Conservation (phyloP, 2,797 vertebrate genomes). For the Loris lydekkerianus region DNA sequence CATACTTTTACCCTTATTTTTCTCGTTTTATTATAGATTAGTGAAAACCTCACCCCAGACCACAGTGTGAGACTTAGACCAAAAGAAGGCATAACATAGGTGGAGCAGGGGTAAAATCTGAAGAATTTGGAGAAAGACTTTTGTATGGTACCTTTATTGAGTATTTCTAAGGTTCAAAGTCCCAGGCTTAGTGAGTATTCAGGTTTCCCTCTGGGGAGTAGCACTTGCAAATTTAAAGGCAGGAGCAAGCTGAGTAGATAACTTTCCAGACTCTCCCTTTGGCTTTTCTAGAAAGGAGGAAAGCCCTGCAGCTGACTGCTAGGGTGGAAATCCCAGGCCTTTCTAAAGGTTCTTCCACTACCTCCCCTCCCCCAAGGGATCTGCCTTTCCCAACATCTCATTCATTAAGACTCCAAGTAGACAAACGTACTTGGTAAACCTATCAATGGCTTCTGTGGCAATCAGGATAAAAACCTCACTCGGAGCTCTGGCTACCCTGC, state of each 20-base stretch:
- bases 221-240: slow-evolving; percentile 42
- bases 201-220: not conserved
- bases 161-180: slow-evolving; percentile 54
- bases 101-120: not conserved
- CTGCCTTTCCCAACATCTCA: not conserved
- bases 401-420: not conserved
- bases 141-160: not conserved
- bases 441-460: not conserved
- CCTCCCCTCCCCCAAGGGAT: not conserved
- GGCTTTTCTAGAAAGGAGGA: not conserved
- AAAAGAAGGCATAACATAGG: not conserved
- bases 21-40: slow-evolving; percentile 20
- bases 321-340: not conserved
- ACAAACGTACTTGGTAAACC: not conserved
- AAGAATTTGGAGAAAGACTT: not conserved
- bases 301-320: not conserved
- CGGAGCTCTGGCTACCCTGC: not conserved
- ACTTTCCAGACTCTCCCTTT: not conserved
- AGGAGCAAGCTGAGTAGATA: not conserved
- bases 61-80: not conserved
- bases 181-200: not conserved
- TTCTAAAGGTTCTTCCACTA: not conserved
- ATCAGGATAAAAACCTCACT: not conserved
- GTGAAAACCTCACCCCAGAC: not conserved
- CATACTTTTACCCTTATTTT: not conserved